Base-by-base conservation (phyloP, 2,888 invertebrate genomes). In the Diarsia mendica region DNA sequence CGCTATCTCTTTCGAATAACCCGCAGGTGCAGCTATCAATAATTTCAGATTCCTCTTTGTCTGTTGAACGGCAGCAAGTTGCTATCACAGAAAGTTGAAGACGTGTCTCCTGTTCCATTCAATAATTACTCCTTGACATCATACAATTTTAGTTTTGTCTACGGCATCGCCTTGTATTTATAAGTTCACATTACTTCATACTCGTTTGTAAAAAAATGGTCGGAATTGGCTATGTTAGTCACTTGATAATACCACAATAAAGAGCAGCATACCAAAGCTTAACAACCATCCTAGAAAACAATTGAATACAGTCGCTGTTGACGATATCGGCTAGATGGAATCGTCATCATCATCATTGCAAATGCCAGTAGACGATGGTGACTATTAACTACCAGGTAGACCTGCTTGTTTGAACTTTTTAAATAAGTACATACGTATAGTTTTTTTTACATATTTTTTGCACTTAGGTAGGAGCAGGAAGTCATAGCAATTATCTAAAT, bases 391-490 rank as follows among this genome's bases (percentile, higher is more conserved):
- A 20, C 18, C 60, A 60, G 18, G 15, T 60, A 33, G 33, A n/a
- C n/a, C n/a, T n/a, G n/a, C n/a, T n/a, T n/a, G n/a, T n/a, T n/a
- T n/a, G n/a, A n/a, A n/a, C n/a, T n/a, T n/a, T n/a, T n/a, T n/a
- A n/a, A 28, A 61, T 39, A 63, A n/a, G 44, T 44, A n/a, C 39
- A 2, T 23, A 53, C 46, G 9, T 11, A 23, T 13, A 48, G 46
- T 58, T 77, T 66, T 28, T 28, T 39, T 49, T 49, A 23, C 13
- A 55, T 15, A 15, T 70, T 79, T 44, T 23, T 51, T 71, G 20
- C 23, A 9, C 49, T 49, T 9, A 15, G 6, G n/a, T 49, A 79
- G 78, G 44, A 79, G 46, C 23, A 72, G 78, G 69, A 79, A 46
- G 23, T 46, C 33, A 4, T 20, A 55, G 23, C 23, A 20, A 61